Evolutionary conservation across 2,113 vertebrate species (phyloP).

Genomic region (Setophaga kirtlandii): DNA sequence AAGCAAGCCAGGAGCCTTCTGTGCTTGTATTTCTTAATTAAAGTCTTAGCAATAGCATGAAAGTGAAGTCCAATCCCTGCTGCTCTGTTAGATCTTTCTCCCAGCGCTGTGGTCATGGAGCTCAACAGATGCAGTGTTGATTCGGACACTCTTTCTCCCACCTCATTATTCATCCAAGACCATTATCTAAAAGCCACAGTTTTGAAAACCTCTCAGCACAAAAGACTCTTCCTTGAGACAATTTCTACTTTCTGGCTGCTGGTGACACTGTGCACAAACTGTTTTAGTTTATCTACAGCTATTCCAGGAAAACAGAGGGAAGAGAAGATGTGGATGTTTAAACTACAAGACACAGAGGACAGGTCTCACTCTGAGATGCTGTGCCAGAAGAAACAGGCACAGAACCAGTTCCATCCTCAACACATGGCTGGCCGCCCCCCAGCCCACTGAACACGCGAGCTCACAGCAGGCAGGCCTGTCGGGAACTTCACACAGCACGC

Average conservation of each 20-base stretch:
- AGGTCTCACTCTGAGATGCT: slow-evolving; percentile 8
- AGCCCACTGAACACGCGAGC: slow-evolving; percentile 37
- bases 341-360: slow-evolving; percentile 1
- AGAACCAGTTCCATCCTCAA: not conserved
- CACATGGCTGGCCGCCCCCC: not conserved
- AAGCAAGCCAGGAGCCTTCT: not conserved
- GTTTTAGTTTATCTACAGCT: not conserved
- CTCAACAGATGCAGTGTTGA: not conserved
- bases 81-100: not conserved
- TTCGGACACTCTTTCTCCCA: not conserved
- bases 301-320: not conserved
- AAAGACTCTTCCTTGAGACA: not conserved
- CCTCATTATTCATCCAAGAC: not conserved
- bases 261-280: not conserved
- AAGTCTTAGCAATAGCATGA: not conserved
- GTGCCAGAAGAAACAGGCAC: slow-evolving; percentile 2
- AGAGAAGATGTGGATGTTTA: not conserved
- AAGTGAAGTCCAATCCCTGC: not conserved
- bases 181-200: not conserved
- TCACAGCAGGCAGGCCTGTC: slow-evolving; percentile 24
- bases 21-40: not conserved
- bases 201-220: not conserved
- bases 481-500: slow-evolving; percentile 5
- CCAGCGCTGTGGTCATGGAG: not conserved
- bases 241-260: not conserved